These are phyloP conservation scores for Abrostola triplasia DNA, from an alignment of 2,888 invertebrate species.

Conservation along the genomic window DNA sequence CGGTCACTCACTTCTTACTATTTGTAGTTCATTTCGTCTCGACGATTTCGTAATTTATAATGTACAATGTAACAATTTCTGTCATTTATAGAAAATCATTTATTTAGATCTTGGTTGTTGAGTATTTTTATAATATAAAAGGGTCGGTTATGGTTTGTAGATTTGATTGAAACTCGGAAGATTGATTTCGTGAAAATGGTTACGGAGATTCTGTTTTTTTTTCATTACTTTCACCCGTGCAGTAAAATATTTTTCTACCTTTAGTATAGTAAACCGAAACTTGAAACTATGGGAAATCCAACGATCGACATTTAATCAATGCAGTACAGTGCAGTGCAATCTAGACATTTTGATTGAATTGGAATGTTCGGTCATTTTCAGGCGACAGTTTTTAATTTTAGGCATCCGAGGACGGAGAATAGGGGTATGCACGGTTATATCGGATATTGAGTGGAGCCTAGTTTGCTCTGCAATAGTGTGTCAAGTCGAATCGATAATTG, in stretches of 20 bases:
- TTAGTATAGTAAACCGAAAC: not conserved
- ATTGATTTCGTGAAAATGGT: not conserved
- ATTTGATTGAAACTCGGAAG: not conserved
- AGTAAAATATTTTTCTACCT: not conserved
- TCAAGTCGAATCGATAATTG: conserved; percentile 71
- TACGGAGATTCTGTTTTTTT: not conserved
- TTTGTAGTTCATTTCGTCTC: conserved; percentile 32
- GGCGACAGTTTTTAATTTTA: conserved; percentile 9
- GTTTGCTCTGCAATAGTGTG: conserved; percentile 57
- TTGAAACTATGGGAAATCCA: too few species aligned
- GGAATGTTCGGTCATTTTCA: not conserved
- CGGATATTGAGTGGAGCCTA: conserved; percentile 35
- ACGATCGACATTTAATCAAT: too few species aligned
- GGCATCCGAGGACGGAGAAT: conserved; percentile 11
- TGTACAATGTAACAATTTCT: conserved; percentile 12
- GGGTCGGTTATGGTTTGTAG: not conserved
- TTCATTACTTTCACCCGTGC: not conserved
- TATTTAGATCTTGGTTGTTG: conserved; percentile 1
- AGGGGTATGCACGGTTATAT: conserved; percentile 14
- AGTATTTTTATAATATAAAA: conserved; percentile 4
- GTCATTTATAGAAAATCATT: conserved; percentile 14
- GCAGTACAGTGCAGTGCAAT: not conserved
- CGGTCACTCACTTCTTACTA: conserved; percentile 43
- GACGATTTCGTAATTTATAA: conserved; percentile 15
- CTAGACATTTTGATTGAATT: not conserved